phyloP scores from a whole-genome alignment of 2,113 vertebrate genomes.

The Sceloporus tristichus region DNA sequence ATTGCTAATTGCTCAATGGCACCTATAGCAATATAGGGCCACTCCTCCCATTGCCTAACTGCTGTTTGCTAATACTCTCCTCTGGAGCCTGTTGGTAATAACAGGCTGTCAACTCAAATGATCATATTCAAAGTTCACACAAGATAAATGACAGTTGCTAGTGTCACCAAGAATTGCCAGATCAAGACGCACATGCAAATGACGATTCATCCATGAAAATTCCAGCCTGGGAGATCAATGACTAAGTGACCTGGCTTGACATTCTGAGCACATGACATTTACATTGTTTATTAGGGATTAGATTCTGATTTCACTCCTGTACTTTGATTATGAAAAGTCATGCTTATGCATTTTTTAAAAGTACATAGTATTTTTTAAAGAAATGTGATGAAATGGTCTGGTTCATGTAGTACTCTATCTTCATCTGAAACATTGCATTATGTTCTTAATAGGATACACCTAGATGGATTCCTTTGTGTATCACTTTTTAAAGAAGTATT shows the following conservation, averaged over 20 bases:
- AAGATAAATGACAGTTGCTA: conserved; percentile 28
- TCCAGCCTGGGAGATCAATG: conserved; percentile 5
- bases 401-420: conserved; percentile 11
- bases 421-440: not conserved
- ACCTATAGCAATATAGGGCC: not conserved
- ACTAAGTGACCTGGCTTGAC: conserved; percentile 5
- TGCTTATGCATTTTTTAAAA: conserved; percentile 18
- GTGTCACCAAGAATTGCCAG: not conserved
- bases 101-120: conserved; percentile 13
- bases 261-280: conserved; percentile 12
- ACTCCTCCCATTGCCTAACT: not conserved
- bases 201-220: conserved; percentile 1
- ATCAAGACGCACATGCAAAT: conserved; percentile 6
- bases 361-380: not conserved
- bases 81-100: conserved; percentile 9
- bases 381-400: not conserved
- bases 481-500: conserved; percentile 35
- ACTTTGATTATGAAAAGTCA: not conserved
- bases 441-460: not conserved
- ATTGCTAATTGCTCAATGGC: not conserved
- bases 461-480: not conserved
- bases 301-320: not conserved
- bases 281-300: not conserved
- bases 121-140: conserved; percentile 16
- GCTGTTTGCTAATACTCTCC: conserved; percentile 2